These are phyloP conservation scores for Microtus montanus DNA, from an alignment of 2,113 vertebrate genomes.

Conservation along the genomic window DNA sequence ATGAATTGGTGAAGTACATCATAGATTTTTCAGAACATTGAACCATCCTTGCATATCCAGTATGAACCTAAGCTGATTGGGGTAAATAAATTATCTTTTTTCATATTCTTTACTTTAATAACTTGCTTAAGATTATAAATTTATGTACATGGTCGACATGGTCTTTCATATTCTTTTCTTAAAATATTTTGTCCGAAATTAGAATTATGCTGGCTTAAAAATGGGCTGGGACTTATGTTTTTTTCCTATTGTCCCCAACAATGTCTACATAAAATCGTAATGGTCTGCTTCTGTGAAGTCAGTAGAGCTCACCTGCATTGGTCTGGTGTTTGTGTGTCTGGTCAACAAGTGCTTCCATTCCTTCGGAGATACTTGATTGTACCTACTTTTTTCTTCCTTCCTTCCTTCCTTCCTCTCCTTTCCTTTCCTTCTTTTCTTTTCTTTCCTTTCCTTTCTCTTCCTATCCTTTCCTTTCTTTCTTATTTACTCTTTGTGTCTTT, in stretches of 20 bases:
- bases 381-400: not conserved
- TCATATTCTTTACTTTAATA: not conserved
- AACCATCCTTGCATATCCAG: not conserved
- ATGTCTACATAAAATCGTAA: not conserved
- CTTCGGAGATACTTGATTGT: not conserved
- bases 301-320: not conserved
- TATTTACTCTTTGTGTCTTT: too few relatives aligned
- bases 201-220: not conserved
- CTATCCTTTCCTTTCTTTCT: too few relatives aligned
- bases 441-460: too few relatives aligned
- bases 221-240: not conserved
- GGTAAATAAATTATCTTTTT: not conserved
- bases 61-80: not conserved
- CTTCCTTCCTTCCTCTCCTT: accelerated
- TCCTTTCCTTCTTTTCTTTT: too few relatives aligned
- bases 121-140: not conserved
- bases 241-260: not conserved
- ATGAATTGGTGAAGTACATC: not conserved
- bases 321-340: not conserved
- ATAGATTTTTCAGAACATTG: conserved; percentile 2
- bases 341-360: not conserved
- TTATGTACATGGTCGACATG: not conserved
- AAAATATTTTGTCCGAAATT: conserved; percentile 25
- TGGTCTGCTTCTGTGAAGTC: not conserved
- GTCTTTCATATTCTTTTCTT: not conserved